Base-by-base conservation (phyloP, 1,140 invertebrate genomes). In the Drosophila arizonae region DNA sequence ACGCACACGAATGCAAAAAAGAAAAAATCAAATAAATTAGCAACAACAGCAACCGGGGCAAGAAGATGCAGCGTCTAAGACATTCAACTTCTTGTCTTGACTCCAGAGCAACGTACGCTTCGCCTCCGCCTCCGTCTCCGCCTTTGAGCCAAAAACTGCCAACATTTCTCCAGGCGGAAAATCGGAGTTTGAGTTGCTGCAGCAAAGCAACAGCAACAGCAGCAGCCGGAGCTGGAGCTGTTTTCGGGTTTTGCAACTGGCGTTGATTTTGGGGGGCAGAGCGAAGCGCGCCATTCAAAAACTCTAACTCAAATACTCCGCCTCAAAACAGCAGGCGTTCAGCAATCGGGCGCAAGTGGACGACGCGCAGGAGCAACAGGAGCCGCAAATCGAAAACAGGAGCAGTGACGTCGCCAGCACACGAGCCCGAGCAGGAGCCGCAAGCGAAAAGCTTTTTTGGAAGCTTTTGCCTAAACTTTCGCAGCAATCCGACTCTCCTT, bases 261-360 rank as follows among this genome's bases (percentile, higher is more conserved):
- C 21, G n/a, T 6, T 45, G 15, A n/a, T 15, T 4, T 54, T 51
- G 26, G 28, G 13, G 24, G 58, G 78, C 58, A 69, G 57, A 60
- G 57, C 62, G 69, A 56, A 78, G 69, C 82, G 69, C 84, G 79
- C 82, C 79, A 88, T 72, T 80, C 76, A 87, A 73, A 84, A 90
- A 90, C 88, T 90, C 88, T 90, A 90, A 90, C 88, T 90, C 89
- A 90, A 90, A 90, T 90, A 90, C 88, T 90, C 84, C 88, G 88
- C 89, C 88, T 90, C 88, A 89, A 90, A 82, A 69, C 54, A 90
- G 70, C 81, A 84, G 88, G 88, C 78, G 88, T 67, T 41, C 88
- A 90, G 85, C 41, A 89, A 60, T 48, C 50, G 15, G 57, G 57
- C 26, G 39, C 43, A 51, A 52, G 62, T 58, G 28, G 43, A n/a